Conservation (phyloP, 2,888 invertebrate genomes). For the Caenorhabditis zanzibari region DNA sequence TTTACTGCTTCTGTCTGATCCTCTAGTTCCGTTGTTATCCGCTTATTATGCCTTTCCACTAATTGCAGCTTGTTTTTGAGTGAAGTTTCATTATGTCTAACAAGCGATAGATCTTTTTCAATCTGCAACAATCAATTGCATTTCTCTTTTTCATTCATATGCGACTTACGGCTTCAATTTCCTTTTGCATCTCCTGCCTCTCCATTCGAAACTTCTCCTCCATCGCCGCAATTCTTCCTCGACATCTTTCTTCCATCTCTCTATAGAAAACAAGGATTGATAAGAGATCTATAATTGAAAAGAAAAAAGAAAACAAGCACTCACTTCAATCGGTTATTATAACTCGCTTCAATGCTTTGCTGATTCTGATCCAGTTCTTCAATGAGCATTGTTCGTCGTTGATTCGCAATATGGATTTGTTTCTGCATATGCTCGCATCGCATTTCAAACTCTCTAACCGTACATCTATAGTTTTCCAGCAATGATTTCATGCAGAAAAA, state of each 20-base stretch:
- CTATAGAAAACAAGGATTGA: slow-evolving; percentile 56
- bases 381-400: slow-evolving; percentile 73
- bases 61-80: slow-evolving; percentile 71
- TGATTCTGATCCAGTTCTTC: slow-evolving; percentile 78
- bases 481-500: slow-evolving; percentile 74
- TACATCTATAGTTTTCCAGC: slow-evolving; percentile 71
- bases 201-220: slow-evolving; percentile 74
- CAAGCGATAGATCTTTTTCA: slow-evolving; percentile 74
- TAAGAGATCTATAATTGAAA: slow-evolving; percentile 25
- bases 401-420: slow-evolving; percentile 76
- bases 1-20: slow-evolving; percentile 71
- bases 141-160: background rate
- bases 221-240: slow-evolving; percentile 69
- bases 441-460: slow-evolving; percentile 68
- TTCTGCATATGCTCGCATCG: slow-evolving; percentile 74
- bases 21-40: slow-evolving; percentile 70
- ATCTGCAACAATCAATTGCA: slow-evolving; percentile 32
- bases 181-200: slow-evolving; percentile 73
- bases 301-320: background rate
- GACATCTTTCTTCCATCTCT: slow-evolving; percentile 75
- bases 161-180: slow-evolving; percentile 70
- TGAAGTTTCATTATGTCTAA: slow-evolving; percentile 73
- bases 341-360: slow-evolving; percentile 75
- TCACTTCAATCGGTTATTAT: slow-evolving; percentile 72
- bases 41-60: slow-evolving; percentile 73